These are phyloP conservation scores for Drosophila birchii DNA, from an alignment of 2,888 invertebrate genomes.

Conservation along the genomic window DNA sequence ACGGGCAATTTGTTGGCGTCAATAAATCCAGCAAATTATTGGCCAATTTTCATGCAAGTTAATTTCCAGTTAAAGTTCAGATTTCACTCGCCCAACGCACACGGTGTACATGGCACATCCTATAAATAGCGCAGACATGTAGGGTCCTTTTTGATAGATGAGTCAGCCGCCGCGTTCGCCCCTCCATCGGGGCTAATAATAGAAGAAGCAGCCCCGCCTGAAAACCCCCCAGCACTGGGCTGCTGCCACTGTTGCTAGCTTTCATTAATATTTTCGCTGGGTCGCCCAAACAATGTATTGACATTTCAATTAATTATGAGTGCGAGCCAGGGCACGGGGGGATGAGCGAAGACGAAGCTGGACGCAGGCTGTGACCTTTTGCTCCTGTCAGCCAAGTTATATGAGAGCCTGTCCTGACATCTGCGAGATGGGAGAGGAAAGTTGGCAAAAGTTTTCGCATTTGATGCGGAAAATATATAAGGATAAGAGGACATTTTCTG, in stretches of 20 bases:
- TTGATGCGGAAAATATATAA: background rate
- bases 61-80: conserved; percentile 70
- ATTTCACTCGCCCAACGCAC: conserved; percentile 30
- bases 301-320: conserved; percentile 78
- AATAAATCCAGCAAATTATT: conserved; percentile 60
- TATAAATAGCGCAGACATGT: conserved; percentile 53
- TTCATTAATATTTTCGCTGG: conserved; percentile 44
- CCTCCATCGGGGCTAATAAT: conserved; percentile 29
- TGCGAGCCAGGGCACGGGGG: background rate
- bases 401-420: conserved; percentile 27
- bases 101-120: conserved; percentile 16
- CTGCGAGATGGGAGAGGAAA: conserved; percentile 31
- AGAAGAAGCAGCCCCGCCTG: background rate
- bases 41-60: conserved; percentile 59
- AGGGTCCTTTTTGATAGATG: conserved; percentile 40
- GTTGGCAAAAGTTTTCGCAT: conserved; percentile 6
- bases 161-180: conserved; percentile 24
- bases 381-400: conserved; percentile 34
- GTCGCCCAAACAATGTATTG: conserved; percentile 66
- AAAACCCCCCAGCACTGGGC: too few relatives aligned
- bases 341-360: background rate
- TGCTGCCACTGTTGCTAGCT: conserved; percentile 4
- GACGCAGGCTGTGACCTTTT: conserved; percentile 65
- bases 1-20: conserved; percentile 50
- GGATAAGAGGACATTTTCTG: background rate